Conservation (phyloP, 2,888 invertebrate species). For the Clistopyga incitator region DNA sequence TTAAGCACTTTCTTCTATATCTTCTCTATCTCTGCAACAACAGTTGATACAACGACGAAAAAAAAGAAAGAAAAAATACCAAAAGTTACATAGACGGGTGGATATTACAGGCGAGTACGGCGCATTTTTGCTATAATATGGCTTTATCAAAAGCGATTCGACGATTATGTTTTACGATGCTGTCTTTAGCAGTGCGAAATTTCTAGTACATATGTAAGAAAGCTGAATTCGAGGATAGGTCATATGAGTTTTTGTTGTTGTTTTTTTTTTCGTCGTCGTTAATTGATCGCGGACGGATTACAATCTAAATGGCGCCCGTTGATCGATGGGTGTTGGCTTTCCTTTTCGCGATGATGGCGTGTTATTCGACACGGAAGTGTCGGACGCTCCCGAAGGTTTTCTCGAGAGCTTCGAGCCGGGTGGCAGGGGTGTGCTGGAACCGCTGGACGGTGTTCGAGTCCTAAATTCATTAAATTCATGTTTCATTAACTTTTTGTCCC, state of each 20-base stretch:
- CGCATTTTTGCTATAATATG: constrained; percentile 41
- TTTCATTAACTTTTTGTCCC: constrained; percentile 48
- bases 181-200: constrained; percentile 48
- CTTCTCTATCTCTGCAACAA: constrained; percentile 14
- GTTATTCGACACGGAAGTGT: constrained; percentile 86
- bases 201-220: constrained; percentile 62
- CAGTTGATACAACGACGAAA: constrained; percentile 44
- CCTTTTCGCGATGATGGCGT: constrained; percentile 85
- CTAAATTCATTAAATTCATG: constrained; percentile 82
- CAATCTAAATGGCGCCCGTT: constrained; percentile 83
- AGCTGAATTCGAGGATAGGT: constrained; percentile 59
- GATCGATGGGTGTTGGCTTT: constrained; percentile 83
- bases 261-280: constrained; percentile 42
- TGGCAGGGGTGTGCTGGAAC: constrained; percentile 90
- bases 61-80: constrained; percentile 9
- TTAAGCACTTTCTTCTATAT: constrained; percentile 26
- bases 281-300: constrained; percentile 72
- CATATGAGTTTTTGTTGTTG: constrained; percentile 41
- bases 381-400: constrained; percentile 90
- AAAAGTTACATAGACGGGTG: constrained; percentile 48
- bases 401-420: constrained; percentile 88
- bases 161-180: constrained; percentile 53
- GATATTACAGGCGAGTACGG: constrained; percentile 48
- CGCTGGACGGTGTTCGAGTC: constrained; percentile 90
- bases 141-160: constrained; percentile 66